These are phyloP conservation scores for Neoaliturus tenellus DNA, from an alignment of 2,888 invertebrate genomes.

Conservation along the genomic window DNA sequence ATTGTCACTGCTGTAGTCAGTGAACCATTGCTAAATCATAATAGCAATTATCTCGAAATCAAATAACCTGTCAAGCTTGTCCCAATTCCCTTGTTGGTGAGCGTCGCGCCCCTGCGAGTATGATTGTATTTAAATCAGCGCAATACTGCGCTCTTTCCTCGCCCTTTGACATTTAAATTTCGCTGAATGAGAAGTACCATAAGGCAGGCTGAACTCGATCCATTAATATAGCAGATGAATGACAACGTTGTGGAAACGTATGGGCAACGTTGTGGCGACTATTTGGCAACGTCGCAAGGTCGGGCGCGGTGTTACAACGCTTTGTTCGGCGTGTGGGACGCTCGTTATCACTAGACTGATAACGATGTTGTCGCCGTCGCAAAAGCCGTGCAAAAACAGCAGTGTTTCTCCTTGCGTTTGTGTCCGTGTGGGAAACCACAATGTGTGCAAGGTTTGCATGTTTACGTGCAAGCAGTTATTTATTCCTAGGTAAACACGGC, in stretches of 20 bases:
- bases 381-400: too few relatives aligned
- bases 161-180: constrained; percentile 50
- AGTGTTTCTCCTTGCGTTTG: too few relatives aligned
- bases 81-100: not conserved
- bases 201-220: constrained; percentile 25
- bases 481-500: too few relatives aligned
- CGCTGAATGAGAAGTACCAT: constrained; percentile 22
- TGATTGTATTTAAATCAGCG: constrained; percentile 50
- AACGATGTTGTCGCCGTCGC: too few relatives aligned
- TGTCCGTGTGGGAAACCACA: too few relatives aligned
- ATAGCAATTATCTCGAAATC: too few relatives aligned
- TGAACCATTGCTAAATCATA: too few relatives aligned
- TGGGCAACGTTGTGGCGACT: not conserved
- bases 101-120: not conserved
- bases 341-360: not conserved
- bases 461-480: too few relatives aligned
- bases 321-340: not conserved
- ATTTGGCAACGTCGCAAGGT: not conserved
- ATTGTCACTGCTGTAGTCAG: too few relatives aligned
- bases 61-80: not conserved
- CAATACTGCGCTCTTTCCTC: not conserved
- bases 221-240: constrained; percentile 10
- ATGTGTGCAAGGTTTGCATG: too few relatives aligned
- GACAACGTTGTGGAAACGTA: not conserved
- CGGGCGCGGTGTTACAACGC: not conserved